Evolutionary conservation across 2,113 vertebrate species (phyloP).

Genomic region (Myanophis thanlyinensis): DNA sequence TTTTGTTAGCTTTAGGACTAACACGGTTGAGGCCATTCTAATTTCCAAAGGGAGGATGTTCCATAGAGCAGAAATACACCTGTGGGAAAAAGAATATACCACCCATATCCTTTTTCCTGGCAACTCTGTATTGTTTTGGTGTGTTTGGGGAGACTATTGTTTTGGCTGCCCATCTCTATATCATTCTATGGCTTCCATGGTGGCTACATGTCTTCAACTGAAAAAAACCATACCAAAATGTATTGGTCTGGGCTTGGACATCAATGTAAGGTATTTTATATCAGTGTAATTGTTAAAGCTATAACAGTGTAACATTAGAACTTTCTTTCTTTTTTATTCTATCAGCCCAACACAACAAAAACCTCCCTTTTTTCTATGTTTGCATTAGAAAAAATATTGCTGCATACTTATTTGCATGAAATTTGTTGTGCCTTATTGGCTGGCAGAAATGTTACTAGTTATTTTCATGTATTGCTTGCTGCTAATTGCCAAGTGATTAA

Average conservation of each 20-base stretch:
- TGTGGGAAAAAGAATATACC: no score
- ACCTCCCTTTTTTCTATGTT: not conserved
- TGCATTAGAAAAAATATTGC: not conserved
- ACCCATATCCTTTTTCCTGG: no score
- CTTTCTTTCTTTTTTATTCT: not conserved
- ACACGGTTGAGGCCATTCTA: not conserved
- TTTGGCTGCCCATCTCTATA: not conserved
- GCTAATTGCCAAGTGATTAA: not conserved
- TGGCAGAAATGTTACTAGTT: not conserved
- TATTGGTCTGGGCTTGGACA: not conserved
- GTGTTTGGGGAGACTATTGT: not conserved
- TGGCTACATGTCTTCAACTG: not conserved
- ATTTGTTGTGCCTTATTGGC: not conserved
- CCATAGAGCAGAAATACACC: not conserved
- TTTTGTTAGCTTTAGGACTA: not conserved
- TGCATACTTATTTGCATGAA: not conserved
- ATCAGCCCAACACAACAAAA: not conserved
- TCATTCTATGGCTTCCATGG: not conserved
- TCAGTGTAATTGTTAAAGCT: not conserved
- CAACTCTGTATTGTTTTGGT: no score
- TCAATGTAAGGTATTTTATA: not conserved
- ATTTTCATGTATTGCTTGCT: not conserved
- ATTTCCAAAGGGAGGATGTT: not conserved
- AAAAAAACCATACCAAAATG: not conserved
- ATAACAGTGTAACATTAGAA: not conserved